Conservation (phyloP, 2,113 vertebrate genomes). For the Callipepla squamata region DNA sequence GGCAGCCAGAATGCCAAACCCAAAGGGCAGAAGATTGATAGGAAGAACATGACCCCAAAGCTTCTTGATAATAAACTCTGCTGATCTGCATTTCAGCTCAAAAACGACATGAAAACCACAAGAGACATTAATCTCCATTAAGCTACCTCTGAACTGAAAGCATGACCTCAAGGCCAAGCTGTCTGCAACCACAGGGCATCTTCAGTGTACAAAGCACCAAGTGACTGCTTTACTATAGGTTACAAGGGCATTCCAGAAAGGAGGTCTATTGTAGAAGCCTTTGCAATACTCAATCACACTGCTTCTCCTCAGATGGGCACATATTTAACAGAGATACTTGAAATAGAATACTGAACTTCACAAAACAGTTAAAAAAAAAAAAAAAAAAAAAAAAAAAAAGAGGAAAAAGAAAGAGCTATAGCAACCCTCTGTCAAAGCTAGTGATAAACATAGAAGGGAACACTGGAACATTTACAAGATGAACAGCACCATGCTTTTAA, state of each 20-base stretch:
- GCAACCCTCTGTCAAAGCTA: neutral
- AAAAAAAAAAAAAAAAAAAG: neutral
- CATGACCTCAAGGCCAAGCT: neutral
- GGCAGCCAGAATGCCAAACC: neutral
- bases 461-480: neutral
- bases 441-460: slow-evolving; percentile 25
- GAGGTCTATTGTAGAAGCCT: neutral
- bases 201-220: neutral
- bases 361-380: neutral
- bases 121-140: neutral
- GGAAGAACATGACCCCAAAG: neutral
- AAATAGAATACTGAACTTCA: neutral
- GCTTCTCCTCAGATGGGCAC: slow-evolving; percentile 32
- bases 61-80: accelerated
- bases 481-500: neutral
- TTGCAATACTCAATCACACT: neutral
- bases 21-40: neutral
- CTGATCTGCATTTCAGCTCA: neutral
- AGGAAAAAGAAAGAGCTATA: neutral
- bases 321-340: neutral
- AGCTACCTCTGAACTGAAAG: slow-evolving; percentile 1
- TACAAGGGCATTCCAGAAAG: neutral
- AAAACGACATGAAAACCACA: neutral
- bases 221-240: slow-evolving; percentile 19
- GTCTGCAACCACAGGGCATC: slow-evolving; percentile 33